Evolutionary conservation across 2,797 vertebrate species (phyloP).

Genomic region (Dryobates pubescens): DNA sequence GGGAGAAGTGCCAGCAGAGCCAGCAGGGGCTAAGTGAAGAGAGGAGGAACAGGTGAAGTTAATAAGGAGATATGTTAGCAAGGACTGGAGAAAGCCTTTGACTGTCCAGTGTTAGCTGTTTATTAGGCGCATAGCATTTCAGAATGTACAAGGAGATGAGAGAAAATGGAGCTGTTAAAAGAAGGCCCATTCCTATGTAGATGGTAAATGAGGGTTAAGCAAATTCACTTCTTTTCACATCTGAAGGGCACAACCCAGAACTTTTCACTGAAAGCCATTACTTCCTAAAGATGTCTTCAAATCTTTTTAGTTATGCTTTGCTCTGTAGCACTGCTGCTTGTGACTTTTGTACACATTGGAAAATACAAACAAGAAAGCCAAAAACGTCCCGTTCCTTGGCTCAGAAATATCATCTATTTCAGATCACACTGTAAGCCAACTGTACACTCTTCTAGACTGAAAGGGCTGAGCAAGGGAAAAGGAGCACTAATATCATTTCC

Average conservation of each 20-base stretch:
- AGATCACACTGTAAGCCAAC: background rate
- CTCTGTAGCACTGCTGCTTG: background rate
- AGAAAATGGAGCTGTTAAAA: constrained; percentile 49
- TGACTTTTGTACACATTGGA: background rate
- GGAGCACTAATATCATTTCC: background rate
- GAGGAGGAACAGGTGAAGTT: constrained; percentile 83
- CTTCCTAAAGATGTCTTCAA: constrained; percentile 4
- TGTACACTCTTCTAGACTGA: background rate
- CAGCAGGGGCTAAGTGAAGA: constrained; percentile 78
- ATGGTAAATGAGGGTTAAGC: constrained; percentile 45
- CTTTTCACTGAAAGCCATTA: constrained; percentile 42
- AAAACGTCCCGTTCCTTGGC: background rate
- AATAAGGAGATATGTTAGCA: constrained; percentile 76
- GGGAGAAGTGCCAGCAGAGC: constrained; percentile 83
- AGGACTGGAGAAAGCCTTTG: constrained; percentile 73
- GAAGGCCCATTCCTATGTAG: constrained; percentile 40
- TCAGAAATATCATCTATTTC: background rate
- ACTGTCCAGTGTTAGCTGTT: constrained; percentile 68
- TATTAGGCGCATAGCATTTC: constrained; percentile 49
- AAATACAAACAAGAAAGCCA: background rate
- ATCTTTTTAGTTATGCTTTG: background rate
- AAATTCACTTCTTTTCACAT: background rate
- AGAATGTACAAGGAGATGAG: constrained; percentile 21
- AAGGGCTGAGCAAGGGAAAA: background rate
- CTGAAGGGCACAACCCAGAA: constrained; percentile 4